Percentiles rank a stretch among this genome's conserved stretches.
These are phyloP conservation scores for Oreochromis grahami DNA, from an alignment of 2,797 vertebrate species.

Conservation along the genomic window DNA sequence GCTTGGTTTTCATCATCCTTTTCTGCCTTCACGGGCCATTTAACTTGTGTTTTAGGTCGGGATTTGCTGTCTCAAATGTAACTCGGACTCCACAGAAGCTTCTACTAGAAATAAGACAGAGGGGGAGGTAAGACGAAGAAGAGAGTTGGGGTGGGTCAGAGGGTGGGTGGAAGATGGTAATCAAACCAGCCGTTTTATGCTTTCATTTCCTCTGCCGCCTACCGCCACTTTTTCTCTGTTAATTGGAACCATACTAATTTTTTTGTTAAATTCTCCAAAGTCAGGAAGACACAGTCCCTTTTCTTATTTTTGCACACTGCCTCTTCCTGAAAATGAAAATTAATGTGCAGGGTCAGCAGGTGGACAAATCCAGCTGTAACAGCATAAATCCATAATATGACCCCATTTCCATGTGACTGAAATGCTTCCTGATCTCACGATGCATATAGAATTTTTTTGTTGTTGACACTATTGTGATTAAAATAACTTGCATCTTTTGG, in stretches of 20 bases:
- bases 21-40: conserved; percentile 52
- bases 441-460: background rate
- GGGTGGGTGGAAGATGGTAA: conserved; percentile 24
- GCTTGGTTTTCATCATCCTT: conserved; percentile 41
- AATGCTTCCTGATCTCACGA: background rate
- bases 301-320: conserved; percentile 10
- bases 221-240: conserved; percentile 33
- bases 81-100: conserved; percentile 10
- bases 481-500: background rate
- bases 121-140: background rate
- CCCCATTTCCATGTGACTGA: background rate
- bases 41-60: conserved; percentile 9
- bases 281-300: conserved; percentile 32
- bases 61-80: conserved; percentile 2
- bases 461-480: background rate
- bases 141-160: background rate
- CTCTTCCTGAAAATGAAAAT: conserved; percentile 34
- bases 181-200: conserved; percentile 64
- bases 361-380: conserved; percentile 50
- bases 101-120: conserved; percentile 16
- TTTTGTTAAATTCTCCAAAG: conserved; percentile 20
- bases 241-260: conserved; percentile 61
- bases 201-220: conserved; percentile 61
- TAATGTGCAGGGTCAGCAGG: conserved; percentile 35
- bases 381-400: conserved; percentile 16